Percentiles rank a stretch among this genome's conserved stretches.
Conservation (phyloP, 2,797 vertebrate genomes). For the Botia almorhae region DNA sequence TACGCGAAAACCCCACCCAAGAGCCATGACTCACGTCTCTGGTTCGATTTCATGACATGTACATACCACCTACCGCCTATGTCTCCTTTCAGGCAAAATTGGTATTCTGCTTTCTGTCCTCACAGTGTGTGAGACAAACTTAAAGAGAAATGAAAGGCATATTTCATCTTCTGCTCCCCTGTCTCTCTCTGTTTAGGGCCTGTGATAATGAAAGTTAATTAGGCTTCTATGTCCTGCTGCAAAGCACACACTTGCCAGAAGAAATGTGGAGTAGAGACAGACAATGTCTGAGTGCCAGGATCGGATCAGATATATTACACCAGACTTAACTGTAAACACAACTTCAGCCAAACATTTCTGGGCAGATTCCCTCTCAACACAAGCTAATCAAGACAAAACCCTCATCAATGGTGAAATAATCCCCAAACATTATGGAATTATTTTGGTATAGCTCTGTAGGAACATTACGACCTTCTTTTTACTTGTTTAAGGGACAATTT, state of each 20-base stretch:
- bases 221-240: constrained; percentile 63
- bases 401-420: constrained; percentile 3
- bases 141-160: constrained; percentile 43
- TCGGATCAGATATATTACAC: constrained; percentile 51
- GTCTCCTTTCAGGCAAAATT: constrained; percentile 26
- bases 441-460: constrained; percentile 16
- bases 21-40: too few relatives aligned
- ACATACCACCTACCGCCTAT: constrained; percentile 35
- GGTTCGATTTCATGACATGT: neutral
- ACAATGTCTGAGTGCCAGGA: constrained; percentile 37
- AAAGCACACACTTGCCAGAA: constrained; percentile 43
- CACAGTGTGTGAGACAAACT: constrained; percentile 25
- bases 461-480: constrained; percentile 17
- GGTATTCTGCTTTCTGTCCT: constrained; percentile 18
- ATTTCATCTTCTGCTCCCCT: constrained; percentile 30
- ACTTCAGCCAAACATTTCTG: constrained; percentile 48
- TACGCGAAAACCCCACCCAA: too few relatives aligned
- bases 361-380: constrained; percentile 36
- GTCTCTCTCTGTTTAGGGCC: constrained; percentile 62
- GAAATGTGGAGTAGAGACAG: constrained; percentile 43
- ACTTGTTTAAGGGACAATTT: constrained; percentile 25
- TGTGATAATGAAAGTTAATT: constrained; percentile 76
- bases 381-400: constrained; percentile 49
- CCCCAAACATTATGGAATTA: constrained; percentile 40
- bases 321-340: constrained; percentile 42